Conservation (phyloP, 2,888 invertebrate genomes). For the Disparrhopalites patrizii region DNA sequence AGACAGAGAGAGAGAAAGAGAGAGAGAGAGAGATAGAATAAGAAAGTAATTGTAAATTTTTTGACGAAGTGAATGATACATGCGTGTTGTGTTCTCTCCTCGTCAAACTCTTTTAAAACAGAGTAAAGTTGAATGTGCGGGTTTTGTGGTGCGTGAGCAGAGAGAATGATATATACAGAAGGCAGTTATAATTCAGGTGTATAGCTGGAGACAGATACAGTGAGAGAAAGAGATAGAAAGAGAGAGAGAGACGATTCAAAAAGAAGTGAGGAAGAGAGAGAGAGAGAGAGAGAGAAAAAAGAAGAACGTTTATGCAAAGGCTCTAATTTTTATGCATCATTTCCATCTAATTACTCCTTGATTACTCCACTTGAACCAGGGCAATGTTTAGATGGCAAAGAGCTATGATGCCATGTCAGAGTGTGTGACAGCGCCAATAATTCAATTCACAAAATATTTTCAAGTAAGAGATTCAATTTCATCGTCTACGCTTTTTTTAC, state of each 20-base stretch:
- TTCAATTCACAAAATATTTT: constrained; percentile 35
- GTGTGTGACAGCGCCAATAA: constrained; percentile 45
- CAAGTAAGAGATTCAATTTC: too few relatives aligned
- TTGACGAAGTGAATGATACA: background rate
- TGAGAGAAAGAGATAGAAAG: too few relatives aligned
- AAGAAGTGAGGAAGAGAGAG: too few relatives aligned
- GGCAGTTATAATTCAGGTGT: too few relatives aligned
- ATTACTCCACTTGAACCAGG: constrained; percentile 22
- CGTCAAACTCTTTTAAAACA: too few relatives aligned
- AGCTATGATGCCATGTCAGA: constrained; percentile 42
- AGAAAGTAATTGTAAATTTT: background rate
- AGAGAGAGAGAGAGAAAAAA: too few relatives aligned
- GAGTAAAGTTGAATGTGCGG: too few relatives aligned
- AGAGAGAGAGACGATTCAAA: too few relatives aligned
- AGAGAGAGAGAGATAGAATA: background rate
- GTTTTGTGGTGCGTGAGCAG: background rate
- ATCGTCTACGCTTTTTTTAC: too few relatives aligned
- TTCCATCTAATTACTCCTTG: constrained; percentile 47
- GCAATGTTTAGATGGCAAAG: constrained; percentile 14
- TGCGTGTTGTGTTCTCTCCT: too few relatives aligned
- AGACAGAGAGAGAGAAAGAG: background rate
- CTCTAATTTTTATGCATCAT: constrained; percentile 44
- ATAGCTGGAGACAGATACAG: too few relatives aligned
- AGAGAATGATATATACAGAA: too few relatives aligned
- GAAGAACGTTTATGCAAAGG: constrained; percentile 30